phyloP scores from a whole-genome alignment of 1,140 invertebrate genomes.

The Sminthurides bifidus region DNA sequence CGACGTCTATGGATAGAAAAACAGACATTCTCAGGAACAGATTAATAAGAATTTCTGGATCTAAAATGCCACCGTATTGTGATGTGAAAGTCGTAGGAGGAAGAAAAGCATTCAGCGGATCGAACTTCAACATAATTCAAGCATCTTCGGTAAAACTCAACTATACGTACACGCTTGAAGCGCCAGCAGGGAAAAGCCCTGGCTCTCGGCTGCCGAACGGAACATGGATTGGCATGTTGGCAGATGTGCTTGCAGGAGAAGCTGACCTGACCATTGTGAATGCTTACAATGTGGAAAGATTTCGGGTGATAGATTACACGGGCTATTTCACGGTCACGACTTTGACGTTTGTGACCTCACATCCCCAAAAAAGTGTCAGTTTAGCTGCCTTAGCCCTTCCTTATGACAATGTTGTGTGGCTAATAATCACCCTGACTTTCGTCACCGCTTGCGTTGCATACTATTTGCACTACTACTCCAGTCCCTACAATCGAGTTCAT shows the following conservation, averaged over 20 bases:
- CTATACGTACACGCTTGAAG: background rate
- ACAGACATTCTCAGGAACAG: too few species aligned
- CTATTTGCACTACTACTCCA: too few species aligned
- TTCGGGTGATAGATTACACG: background rate
- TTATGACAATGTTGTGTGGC: background rate
- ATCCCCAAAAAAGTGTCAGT: background rate
- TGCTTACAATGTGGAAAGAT: background rate
- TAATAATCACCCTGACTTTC: background rate
- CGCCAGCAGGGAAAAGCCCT: background rate
- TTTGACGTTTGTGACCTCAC: background rate
- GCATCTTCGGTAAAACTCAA: background rate
- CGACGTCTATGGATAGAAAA: too few species aligned
- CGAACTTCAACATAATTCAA: background rate
- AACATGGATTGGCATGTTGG: background rate
- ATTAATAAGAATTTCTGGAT: background rate
- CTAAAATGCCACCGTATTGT: conserved; percentile 1
- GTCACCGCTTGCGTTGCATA: too few species aligned
- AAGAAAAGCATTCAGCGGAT: background rate
- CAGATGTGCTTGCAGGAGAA: background rate
- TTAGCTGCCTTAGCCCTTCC: background rate
- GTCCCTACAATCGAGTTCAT: too few species aligned
- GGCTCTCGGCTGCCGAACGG: background rate
- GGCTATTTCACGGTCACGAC: background rate
- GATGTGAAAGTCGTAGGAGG: background rate
- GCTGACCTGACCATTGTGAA: background rate